Base-by-base conservation (phyloP, 2,113 vertebrate species). In the Lagopus leucura region DNA sequence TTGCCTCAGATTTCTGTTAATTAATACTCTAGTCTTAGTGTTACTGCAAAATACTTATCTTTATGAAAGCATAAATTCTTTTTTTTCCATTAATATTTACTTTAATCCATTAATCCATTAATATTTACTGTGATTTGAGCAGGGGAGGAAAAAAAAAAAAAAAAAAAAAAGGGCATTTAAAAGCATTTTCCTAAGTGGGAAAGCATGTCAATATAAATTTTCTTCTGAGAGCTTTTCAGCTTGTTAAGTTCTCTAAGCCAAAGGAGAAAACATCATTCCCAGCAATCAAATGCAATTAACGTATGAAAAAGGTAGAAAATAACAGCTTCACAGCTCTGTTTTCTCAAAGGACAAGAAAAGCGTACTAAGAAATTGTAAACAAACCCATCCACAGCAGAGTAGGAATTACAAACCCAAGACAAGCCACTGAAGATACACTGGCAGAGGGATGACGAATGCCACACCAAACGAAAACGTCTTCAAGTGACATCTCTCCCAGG, bases 211-310 rank as follows among this genome's bases (percentile, higher is more conserved):
- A 85, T 78, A 70, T 12, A 82, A 14, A 93, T 43, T 80, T 96
- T 76, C 60, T 82, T 42, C 27, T 32, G 30, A 48, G 32, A 65
- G 52, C 30, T 76, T 96, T 80, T 60, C 42, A 88, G 32, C 28
- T 28, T 70, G 63, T 55, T 94, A 72, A 25, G 21, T 71, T 95
- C 61, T 71, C 81, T 72, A 93, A 82, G 42, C 13, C 32, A 75
- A 34, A 89, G 47, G 19, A 83, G 19, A n/a, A 80, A 64, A 75
- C 17, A 38, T 18, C 6, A 42, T 27, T 81, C 45, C 72, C 67
- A 77, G 61, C 38, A 76, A 92, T 81, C 42, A 96, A 87, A 72
- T 3, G 14, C 34, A 88, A 32, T 14, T 38, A 45, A 85, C 73
- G 43, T 11, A 45, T 1, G 27, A 88, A 93, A 89, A 91, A 54